phyloP scores from a whole-genome alignment of 2,113 vertebrate species.

The Nicator chloris region DNA sequence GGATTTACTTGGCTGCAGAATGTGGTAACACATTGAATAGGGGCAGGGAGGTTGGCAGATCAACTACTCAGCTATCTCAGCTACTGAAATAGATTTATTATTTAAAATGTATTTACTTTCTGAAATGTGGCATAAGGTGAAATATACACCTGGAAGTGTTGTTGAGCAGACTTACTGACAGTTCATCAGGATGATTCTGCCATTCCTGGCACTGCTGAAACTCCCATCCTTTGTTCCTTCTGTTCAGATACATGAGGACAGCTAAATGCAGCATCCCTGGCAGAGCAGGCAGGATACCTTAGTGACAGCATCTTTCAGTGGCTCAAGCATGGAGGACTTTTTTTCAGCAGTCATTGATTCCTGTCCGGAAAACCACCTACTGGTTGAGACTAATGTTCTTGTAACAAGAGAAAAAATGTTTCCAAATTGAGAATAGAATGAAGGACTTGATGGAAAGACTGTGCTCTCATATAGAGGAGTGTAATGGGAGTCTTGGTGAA shows the following conservation, averaged over 20 bases:
- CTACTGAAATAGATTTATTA: neutral
- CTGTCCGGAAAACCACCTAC: neutral
- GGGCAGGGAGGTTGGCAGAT: neutral
- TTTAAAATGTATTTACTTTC: neutral
- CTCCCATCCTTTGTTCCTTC: neutral
- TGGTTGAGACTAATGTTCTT: neutral
- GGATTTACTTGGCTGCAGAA: neutral
- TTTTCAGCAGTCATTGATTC: neutral
- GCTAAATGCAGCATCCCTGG: neutral
- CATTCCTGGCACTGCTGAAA: neutral
- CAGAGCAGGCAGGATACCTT: neutral
- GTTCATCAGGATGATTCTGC: neutral
- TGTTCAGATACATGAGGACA: neutral
- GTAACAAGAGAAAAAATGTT: neutral
- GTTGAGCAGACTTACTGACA: neutral
- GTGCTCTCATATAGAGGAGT: neutral
- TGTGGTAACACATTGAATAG: neutral
- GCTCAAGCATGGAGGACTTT: neutral
- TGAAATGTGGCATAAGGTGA: neutral
- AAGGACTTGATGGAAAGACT: neutral
- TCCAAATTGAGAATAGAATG: neutral
- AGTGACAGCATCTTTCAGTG: neutral
- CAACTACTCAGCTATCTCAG: neutral
- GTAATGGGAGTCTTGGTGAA: neutral
- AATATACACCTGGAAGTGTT: neutral